A percentile compares a stretch with the other conserved stretches of the same genome.
Evolutionary conservation across 1,140 invertebrate genomes (phyloP).

Genomic region (Whitmania pigra): DNA sequence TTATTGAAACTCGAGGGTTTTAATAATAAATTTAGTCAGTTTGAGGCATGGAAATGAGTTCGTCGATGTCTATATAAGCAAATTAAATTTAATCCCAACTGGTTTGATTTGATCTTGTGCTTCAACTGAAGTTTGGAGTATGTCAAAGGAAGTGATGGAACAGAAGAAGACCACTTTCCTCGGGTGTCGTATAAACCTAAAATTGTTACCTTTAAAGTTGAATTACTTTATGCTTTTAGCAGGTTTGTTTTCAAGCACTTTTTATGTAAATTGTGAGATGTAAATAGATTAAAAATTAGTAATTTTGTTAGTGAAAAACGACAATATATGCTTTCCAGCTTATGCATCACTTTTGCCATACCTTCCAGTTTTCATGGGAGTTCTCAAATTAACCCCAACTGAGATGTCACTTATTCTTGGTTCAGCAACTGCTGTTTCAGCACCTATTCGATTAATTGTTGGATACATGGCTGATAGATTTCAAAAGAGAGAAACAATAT

Average conservation of each 20-base stretch:
- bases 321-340: neutral
- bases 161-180: too few species aligned
- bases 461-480: slow-evolving; percentile 4
- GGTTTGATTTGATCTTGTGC: too few species aligned
- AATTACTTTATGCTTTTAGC: slow-evolving; percentile 21
- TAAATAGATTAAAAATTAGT: neutral
- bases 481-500: neutral
- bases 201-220: slow-evolving; percentile 24
- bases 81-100: too few species aligned
- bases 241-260: neutral
- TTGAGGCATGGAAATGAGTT: too few species aligned
- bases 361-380: neutral
- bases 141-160: too few species aligned
- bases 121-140: too few species aligned
- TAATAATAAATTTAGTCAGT: too few species aligned
- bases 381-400: neutral
- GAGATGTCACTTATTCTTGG: neutral
- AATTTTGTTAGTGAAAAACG: too few species aligned
- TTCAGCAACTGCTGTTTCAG: neutral
- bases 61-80: too few species aligned
- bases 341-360: neutral
- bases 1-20: too few species aligned
- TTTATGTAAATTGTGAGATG: too few species aligned
- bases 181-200: too few species aligned
- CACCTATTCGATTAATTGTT: neutral